These are phyloP conservation scores for Lucilia sericata DNA, from an alignment of 1,140 invertebrate genomes.

Conservation along the genomic window DNA sequence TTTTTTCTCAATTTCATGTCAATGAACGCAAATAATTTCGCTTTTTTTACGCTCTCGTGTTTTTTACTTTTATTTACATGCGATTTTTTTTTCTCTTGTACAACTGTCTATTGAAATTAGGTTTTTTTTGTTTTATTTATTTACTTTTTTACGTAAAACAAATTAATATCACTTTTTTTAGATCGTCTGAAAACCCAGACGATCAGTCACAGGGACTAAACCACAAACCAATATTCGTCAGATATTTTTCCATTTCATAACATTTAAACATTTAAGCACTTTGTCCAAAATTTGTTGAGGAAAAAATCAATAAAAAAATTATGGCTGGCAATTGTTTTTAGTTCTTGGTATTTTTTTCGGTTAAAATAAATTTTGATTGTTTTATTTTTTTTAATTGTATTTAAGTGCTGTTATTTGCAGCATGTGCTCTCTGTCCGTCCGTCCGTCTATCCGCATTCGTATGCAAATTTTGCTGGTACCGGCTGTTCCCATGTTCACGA, in stretches of 20 bases:
- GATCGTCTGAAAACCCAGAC: too few relatives aligned
- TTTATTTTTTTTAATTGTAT: neutral
- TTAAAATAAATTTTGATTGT: neutral
- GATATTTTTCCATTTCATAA: too few relatives aligned
- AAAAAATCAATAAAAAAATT: neutral
- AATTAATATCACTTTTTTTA: too few relatives aligned
- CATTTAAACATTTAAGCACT: too few relatives aligned
- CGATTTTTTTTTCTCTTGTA: neutral
- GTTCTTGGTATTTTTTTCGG: neutral
- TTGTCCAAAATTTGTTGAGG: too few relatives aligned
- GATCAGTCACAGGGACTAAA: too few relatives aligned
- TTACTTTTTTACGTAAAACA: too few relatives aligned
- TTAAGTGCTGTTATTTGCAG: neutral
- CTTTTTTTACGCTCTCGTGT: neutral
- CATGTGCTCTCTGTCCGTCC: neutral
- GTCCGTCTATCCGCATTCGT: neutral
- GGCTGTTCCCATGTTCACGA: too few relatives aligned
- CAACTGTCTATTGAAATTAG: slow-evolving; percentile 19
- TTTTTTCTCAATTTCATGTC: neutral
- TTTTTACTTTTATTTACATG: neutral
- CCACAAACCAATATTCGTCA: too few relatives aligned
- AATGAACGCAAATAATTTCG: slow-evolving; percentile 30
- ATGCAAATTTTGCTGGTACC: neutral
- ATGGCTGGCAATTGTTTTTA: neutral
- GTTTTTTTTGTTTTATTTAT: neutral